Evolutionary conservation across 2,113 vertebrate genomes (phyloP).

Genomic region (Tautogolabrus adspersus): DNA sequence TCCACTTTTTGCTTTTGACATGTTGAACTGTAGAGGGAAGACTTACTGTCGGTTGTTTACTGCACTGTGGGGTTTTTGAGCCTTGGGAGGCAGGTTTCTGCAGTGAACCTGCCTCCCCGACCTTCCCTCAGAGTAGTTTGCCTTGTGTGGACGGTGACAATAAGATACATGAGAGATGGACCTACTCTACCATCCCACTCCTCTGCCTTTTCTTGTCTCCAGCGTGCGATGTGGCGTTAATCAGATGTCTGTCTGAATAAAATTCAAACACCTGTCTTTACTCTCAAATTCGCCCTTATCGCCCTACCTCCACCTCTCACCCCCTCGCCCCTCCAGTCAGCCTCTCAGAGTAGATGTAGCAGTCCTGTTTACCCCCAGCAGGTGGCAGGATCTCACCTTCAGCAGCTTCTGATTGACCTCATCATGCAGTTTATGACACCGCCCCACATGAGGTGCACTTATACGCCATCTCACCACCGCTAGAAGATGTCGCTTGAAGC

Average conservation of each 20-base stretch:
- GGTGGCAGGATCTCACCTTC: conserved; percentile 60
- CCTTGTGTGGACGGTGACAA: conserved; percentile 38
- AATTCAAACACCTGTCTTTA: conserved; percentile 22
- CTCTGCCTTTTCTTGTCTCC: conserved; percentile 39
- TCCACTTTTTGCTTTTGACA: conserved; percentile 42
- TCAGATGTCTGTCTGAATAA: conserved; percentile 45
- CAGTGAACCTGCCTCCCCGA: conserved; percentile 20
- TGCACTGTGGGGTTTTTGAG: conserved; percentile 37
- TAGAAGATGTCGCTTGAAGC: conserved; percentile 63
- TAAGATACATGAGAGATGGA: conserved; percentile 34
- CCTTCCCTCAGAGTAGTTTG: conserved; percentile 38
- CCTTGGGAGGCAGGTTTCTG: conserved; percentile 42
- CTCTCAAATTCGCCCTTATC: conserved; percentile 2
- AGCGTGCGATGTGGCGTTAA: conserved; percentile 47
- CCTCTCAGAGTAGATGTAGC: conserved; percentile 79
- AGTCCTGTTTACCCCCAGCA: conserved; percentile 60
- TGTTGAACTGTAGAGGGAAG: conserved; percentile 53
- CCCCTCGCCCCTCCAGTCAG: conserved; percentile 34
- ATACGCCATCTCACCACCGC: conserved; percentile 57
- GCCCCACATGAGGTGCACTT: conserved; percentile 52
- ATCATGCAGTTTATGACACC: conserved; percentile 46
- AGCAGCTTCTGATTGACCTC: conserved; percentile 60
- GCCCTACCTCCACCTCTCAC: conserved; percentile 30
- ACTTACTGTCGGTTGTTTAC: conserved; percentile 29
- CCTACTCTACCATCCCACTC: conserved; percentile 23